These are phyloP conservation scores for Philotrypesis tridentata DNA, from an alignment of 1,140 invertebrate genomes.

Conservation along the genomic window DNA sequence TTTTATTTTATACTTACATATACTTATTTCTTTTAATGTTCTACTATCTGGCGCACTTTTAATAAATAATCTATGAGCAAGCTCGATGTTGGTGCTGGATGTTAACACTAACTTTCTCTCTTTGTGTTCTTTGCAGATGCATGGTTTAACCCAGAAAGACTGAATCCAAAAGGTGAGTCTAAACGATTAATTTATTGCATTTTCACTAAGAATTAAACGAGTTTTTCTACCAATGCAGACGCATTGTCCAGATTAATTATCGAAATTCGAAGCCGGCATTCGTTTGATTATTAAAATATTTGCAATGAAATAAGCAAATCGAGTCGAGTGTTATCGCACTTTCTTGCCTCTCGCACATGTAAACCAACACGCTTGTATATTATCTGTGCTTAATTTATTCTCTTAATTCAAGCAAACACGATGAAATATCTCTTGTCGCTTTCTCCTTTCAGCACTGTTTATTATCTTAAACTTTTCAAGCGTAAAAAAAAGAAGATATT, in stretches of 20 bases:
- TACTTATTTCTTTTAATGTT: not conserved
- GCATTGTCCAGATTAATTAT: too few species aligned
- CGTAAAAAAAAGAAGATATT: too few species aligned
- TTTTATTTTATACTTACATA: not conserved
- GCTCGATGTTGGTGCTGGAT: slow-evolving; percentile 27
- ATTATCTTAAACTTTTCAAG: too few species aligned
- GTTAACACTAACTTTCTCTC: slow-evolving; percentile 42
- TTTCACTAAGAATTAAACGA: not conserved
- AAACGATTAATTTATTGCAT: slow-evolving; percentile 12
- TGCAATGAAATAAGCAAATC: not conserved
- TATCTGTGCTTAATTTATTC: not conserved
- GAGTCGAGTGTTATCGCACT: too few species aligned
- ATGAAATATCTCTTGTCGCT: not conserved
- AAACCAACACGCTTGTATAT: not conserved
- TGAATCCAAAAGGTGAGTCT: slow-evolving; percentile 89
- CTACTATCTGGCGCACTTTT: slow-evolving; percentile 20
- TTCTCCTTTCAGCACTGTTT: not conserved
- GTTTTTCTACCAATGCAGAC: not conserved
- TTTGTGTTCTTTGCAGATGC: slow-evolving; percentile 85
- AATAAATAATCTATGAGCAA: slow-evolving; percentile 13
- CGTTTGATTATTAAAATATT: not conserved
- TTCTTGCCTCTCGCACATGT: not conserved
- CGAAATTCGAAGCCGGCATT: too few species aligned
- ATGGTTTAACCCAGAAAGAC: slow-evolving; percentile 91
- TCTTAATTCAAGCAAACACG: not conserved